phyloP scores from a whole-genome alignment of 1,140 invertebrate species.

The Dysdera silvatica region DNA sequence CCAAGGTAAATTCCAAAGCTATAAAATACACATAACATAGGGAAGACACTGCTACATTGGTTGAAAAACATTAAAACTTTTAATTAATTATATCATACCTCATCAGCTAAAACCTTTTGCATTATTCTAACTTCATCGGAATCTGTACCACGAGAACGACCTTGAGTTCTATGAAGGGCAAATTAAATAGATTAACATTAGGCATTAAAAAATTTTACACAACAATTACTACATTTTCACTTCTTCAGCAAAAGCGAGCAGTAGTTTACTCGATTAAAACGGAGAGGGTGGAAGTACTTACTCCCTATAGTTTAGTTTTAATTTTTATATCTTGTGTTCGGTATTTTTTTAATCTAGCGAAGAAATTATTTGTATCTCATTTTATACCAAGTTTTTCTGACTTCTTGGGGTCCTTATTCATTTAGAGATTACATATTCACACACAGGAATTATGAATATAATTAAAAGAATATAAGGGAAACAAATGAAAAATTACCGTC shows the following conservation, averaged over 20 bases:
- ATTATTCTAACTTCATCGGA: conserved; percentile 86
- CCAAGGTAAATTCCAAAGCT: too few species aligned
- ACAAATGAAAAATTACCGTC: too few species aligned
- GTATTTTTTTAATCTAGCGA: neutral
- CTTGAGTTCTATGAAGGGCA: conserved; percentile 45
- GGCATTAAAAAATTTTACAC: neutral
- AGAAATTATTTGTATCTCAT: neutral
- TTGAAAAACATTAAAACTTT: neutral
- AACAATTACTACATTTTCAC: too few species aligned
- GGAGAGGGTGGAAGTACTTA: neutral
- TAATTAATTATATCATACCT: conserved; percentile 51
- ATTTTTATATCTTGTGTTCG: neutral
- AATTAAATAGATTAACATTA: neutral
- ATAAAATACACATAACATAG: too few species aligned
- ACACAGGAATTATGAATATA: too few species aligned
- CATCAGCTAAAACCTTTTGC: conserved; percentile 75
- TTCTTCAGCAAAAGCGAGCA: neutral
- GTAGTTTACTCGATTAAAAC: neutral
- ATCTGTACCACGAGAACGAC: conserved; percentile 68
- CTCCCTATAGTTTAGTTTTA: neutral
- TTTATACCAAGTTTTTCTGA: too few species aligned
- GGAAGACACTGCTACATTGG: too few species aligned
- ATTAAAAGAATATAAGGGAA: too few species aligned
- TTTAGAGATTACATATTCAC: too few species aligned
- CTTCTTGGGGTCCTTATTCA: too few species aligned